Conservation (phyloP, 2,888 invertebrate species). For the Agriotes lineatus region DNA sequence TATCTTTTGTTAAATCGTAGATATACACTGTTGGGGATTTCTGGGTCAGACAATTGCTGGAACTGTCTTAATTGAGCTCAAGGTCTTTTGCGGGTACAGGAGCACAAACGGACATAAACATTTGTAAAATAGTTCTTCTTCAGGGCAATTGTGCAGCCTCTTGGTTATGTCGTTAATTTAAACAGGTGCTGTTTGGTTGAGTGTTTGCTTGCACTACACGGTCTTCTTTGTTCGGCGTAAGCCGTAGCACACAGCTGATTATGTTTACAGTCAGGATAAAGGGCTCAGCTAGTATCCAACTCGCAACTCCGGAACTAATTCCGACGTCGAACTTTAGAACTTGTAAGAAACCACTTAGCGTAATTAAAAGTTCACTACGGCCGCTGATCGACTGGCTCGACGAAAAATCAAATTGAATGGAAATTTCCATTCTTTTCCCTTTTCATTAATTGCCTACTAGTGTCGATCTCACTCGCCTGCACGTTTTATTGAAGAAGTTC, state of each 20-base stretch:
- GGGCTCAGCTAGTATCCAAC: neutral
- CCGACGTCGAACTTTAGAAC: neutral
- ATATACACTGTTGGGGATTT: too few species aligned
- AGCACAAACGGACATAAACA: too few species aligned
- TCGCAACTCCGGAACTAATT: neutral
- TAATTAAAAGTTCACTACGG: conserved; percentile 1
- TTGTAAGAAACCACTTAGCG: neutral
- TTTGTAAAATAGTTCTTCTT: too few species aligned
- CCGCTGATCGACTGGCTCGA: neutral
- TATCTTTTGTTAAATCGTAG: too few species aligned
- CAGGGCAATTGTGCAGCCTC: too few species aligned
- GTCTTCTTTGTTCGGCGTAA: neutral
- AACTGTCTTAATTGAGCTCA: too few species aligned
- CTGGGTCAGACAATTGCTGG: too few species aligned
- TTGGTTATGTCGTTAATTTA: too few species aligned
- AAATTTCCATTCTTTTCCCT: neutral
- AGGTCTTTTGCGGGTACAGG: too few species aligned
- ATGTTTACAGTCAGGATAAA: neutral
- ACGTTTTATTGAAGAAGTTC: conserved; percentile 5
- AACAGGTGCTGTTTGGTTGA: too few species aligned
- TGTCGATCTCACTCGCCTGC: neutral
- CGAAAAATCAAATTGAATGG: conserved; percentile 7
- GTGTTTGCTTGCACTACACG: too few species aligned
- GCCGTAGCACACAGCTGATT: neutral
- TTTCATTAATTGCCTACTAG: neutral